Evolutionary conservation across 1,140 invertebrate genomes (phyloP).

Genomic region (Brachionus manjavacas): DNA sequence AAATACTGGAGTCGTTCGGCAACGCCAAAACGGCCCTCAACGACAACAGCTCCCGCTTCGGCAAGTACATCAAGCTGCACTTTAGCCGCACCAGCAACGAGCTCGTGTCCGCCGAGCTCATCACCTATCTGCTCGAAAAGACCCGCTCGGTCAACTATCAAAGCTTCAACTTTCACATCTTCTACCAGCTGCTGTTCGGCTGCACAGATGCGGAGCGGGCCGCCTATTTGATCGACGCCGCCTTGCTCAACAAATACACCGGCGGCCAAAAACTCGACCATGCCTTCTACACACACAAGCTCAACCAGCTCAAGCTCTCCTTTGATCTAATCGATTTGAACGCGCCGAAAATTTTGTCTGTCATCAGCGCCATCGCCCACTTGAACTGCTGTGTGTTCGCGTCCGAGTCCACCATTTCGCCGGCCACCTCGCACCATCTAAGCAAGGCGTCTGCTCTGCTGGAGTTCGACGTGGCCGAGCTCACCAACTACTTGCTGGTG

Average conservation of each 20-base stretch:
- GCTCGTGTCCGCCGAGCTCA: not conserved
- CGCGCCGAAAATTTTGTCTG: not conserved
- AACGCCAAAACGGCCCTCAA: constrained; percentile 98
- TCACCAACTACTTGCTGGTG: not conserved
- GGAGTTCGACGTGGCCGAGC: not conserved
- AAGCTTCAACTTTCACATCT: not conserved
- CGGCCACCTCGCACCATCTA: not conserved
- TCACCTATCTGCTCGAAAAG: not conserved
- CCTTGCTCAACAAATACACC: not conserved
- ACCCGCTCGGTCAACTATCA: not conserved
- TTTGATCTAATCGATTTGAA: not conserved
- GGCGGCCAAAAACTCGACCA: not conserved
- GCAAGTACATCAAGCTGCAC: constrained; percentile 59
- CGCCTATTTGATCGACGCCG: not conserved
- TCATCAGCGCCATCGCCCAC: not conserved
- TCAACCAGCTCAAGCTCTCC: not conserved
- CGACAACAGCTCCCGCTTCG: constrained; percentile 95
- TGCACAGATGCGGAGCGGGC: not conserved
- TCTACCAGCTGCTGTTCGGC: not conserved
- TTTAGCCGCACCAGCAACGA: not conserved
- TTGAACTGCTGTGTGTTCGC: not conserved
- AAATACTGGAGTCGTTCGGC: constrained; percentile 93
- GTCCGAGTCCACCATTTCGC: too few relatives aligned
- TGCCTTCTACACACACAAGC: not conserved
- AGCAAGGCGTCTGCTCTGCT: not conserved